Conservation (phyloP, 2,888 invertebrate genomes). For the Sclerodermus sp. region DNA sequence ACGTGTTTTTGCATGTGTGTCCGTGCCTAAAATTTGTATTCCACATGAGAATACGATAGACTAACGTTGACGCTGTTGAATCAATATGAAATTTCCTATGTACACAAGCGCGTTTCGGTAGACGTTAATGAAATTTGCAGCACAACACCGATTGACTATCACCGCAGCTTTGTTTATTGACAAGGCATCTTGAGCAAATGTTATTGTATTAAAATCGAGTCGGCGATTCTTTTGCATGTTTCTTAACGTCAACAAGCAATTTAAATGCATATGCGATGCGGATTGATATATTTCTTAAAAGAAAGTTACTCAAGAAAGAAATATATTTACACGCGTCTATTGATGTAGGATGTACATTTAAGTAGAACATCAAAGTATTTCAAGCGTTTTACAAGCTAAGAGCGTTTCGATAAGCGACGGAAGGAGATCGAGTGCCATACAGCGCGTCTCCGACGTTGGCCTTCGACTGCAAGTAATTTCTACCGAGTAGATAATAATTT, state of each 20-base stretch:
- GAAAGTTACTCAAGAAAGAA: too few species aligned
- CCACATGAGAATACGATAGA: slow-evolving; percentile 4
- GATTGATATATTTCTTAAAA: too few species aligned
- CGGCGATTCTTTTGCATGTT: too few species aligned
- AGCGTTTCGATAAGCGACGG: not conserved
- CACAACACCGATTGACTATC: too few species aligned
- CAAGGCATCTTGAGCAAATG: too few species aligned
- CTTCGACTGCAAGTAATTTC: not conserved
- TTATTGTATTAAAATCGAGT: too few species aligned
- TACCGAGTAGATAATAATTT: too few species aligned
- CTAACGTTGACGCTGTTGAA: slow-evolving; percentile 1
- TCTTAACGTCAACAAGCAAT: too few species aligned
- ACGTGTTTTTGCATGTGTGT: not conserved
- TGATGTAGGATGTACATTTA: not conserved
- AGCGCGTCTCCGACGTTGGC: slow-evolving; percentile 23
- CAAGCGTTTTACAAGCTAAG: not conserved
- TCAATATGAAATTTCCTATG: not conserved
- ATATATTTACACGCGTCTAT: too few species aligned
- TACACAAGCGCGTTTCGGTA: slow-evolving; percentile 3
- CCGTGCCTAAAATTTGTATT: not conserved
- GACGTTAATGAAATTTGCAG: not conserved
- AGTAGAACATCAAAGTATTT: not conserved
- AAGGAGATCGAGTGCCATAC: slow-evolving; percentile 36
- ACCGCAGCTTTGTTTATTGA: too few species aligned
- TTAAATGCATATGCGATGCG: too few species aligned